Evolutionary conservation across 2,888 invertebrate species (phyloP).

Genomic region (Agrotis puta): DNA sequence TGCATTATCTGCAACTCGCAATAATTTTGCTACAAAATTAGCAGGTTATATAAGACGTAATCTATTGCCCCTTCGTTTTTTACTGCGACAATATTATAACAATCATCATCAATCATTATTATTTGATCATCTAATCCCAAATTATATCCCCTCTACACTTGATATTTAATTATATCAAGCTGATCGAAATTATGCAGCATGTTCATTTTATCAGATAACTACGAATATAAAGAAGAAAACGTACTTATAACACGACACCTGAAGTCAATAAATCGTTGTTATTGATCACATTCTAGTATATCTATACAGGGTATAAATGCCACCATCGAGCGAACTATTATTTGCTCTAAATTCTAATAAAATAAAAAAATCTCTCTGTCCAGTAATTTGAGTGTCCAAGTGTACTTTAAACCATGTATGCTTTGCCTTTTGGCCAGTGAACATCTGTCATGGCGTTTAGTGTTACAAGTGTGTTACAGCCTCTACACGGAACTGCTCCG

Average conservation of each 20-base stretch:
- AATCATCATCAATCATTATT: slow-evolving; percentile 37
- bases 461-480: not conserved
- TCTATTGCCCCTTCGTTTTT: not conserved
- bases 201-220: slow-evolving; percentile 27
- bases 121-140: slow-evolving; percentile 22
- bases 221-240: not conserved
- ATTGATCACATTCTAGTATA: slow-evolving; percentile 1
- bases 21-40: slow-evolving; percentile 14
- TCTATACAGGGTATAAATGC: not conserved
- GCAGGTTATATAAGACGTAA: not conserved
- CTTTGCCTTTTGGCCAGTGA: not conserved
- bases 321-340: too few relatives aligned
- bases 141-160: slow-evolving; percentile 4
- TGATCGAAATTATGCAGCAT: slow-evolving; percentile 19
- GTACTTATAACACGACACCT: not conserved
- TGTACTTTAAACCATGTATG: not conserved
- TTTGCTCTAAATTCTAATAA: too few relatives aligned
- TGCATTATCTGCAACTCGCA: not conserved
- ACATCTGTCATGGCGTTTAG: not conserved
- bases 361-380: too few relatives aligned
- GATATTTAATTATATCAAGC: slow-evolving; percentile 5
- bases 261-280: not conserved
- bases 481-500: slow-evolving; percentile 50
- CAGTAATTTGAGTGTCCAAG: too few relatives aligned
- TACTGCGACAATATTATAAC: slow-evolving; percentile 11